These are phyloP conservation scores for Tenthredo mesomela DNA, from an alignment of 2,888 invertebrate genomes.

Conservation along the genomic window DNA sequence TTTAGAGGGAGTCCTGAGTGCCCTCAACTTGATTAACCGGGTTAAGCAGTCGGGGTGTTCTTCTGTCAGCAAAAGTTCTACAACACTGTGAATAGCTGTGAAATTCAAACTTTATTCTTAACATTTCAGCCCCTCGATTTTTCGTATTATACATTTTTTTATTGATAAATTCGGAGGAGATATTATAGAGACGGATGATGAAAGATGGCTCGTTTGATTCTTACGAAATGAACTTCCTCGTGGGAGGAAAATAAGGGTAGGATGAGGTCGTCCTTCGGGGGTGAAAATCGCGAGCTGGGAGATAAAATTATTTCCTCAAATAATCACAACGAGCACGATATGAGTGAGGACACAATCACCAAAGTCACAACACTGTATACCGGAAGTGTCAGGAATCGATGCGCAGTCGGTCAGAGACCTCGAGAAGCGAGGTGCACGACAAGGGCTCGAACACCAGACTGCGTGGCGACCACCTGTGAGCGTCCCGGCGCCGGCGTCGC, in stretches of 20 bases:
- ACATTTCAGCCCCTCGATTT: neutral
- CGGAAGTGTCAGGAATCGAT: constrained; percentile 48
- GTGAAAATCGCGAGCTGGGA: neutral
- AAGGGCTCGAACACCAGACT: constrained; percentile 71
- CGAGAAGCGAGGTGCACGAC: constrained; percentile 66
- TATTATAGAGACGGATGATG: neutral
- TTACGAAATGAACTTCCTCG: neutral
- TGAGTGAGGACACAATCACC: constrained; percentile 12
- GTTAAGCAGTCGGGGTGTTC: constrained; percentile 18
- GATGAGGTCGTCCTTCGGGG: neutral
- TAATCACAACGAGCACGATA: neutral
- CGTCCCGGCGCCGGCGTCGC: constrained; percentile 72
- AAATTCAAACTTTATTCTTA: neutral
- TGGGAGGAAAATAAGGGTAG: neutral
- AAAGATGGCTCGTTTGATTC: neutral
- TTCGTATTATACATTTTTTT: neutral
- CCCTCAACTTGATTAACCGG: constrained; percentile 25
- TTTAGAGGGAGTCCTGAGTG: constrained; percentile 14
- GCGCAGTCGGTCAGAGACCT: constrained; percentile 67
- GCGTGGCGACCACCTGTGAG: constrained; percentile 76
- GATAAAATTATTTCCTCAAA: neutral
- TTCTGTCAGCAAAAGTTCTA: constrained; percentile 1
- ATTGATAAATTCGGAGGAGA: neutral
- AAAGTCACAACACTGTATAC: constrained; percentile 37
- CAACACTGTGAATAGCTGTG: neutral